phyloP scores from a whole-genome alignment of 1,140 invertebrate genomes.

The Lasaia peninsularis region DNA sequence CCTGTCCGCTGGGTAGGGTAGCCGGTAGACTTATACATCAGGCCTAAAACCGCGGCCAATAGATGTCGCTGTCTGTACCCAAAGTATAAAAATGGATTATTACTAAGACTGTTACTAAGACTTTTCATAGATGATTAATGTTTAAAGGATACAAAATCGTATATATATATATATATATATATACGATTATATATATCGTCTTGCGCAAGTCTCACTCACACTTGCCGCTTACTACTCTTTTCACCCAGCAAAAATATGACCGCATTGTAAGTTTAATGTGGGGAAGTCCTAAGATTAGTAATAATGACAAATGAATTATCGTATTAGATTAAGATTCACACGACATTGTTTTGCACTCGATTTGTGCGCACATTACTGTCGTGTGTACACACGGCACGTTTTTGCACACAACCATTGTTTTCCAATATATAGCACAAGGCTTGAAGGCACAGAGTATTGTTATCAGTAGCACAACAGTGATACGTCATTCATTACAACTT shows the following conservation, averaged over 20 bases:
- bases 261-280: background rate
- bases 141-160: too few species aligned
- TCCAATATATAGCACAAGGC: background rate
- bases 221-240: too few species aligned
- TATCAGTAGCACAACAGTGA: slow-evolving; percentile 8
- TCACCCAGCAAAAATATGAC: background rate
- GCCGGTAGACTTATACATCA: too few species aligned
- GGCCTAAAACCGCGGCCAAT: too few species aligned
- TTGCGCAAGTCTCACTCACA: too few species aligned
- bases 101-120: too few species aligned
- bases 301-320: background rate
- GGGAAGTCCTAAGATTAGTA: background rate
- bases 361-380: slow-evolving; percentile 11
- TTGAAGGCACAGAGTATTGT: background rate
- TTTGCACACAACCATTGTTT: slow-evolving; percentile 14
- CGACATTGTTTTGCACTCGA: slow-evolving; percentile 16
- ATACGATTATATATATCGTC: too few species aligned
- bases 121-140: too few species aligned
- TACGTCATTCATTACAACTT: background rate
- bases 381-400: background rate
- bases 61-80: too few species aligned
- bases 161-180: too few species aligned
- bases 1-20: too few species aligned
- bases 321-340: background rate
- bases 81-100: too few species aligned